Evolutionary conservation across 1,140 invertebrate species (phyloP), one percentile per base, ranked within the genome.

Genomic region (Anastrepha obliqua): DNA sequence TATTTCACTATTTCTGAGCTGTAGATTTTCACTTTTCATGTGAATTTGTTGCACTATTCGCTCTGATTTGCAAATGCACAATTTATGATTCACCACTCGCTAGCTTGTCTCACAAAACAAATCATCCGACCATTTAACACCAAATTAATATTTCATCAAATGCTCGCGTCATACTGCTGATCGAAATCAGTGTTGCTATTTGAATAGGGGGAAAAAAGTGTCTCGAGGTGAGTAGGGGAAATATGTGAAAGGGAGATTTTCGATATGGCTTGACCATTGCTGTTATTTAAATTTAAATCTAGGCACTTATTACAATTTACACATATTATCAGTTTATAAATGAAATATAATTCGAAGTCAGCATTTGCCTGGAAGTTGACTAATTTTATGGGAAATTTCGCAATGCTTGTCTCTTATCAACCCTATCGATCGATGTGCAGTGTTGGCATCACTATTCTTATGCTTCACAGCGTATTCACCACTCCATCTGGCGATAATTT

Each of bases 41-140:
- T 2, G 47, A n/a, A 47, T 74, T 74, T 81, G 11, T 55, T 81
- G 44, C 20, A 55, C 64, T 29, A 20, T 81, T 55, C 20, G 55
- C 20, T 81, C 55, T 20, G 20, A 81, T 47, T 81, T 55, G 44
- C 17, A 81, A 81, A 81, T 81, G 47, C 74, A 55, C 8, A 81
- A 81, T 81, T 81, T 81, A 58, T 81, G 74, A 81, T 81, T 81
- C 74, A 81, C 74, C 47, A 81, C n/a, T 81, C 17, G n/a, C 20
- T 55, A 55, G 74, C 74, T 81, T 62, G 60, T 15, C 44, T 42
- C 6, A 55, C n/a, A 8, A 81, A 81, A 81, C 47, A 81, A 74
- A 47, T 20, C 74, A 29, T 81, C 74, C 74, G 74, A 17, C 6
- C 17, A 51, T 3, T 20, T 81, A 2, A 81, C 74, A 81, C 74